These are phyloP conservation scores for Formica exsecta DNA, from an alignment of 1,140 invertebrate genomes.

Conservation along the genomic window DNA sequence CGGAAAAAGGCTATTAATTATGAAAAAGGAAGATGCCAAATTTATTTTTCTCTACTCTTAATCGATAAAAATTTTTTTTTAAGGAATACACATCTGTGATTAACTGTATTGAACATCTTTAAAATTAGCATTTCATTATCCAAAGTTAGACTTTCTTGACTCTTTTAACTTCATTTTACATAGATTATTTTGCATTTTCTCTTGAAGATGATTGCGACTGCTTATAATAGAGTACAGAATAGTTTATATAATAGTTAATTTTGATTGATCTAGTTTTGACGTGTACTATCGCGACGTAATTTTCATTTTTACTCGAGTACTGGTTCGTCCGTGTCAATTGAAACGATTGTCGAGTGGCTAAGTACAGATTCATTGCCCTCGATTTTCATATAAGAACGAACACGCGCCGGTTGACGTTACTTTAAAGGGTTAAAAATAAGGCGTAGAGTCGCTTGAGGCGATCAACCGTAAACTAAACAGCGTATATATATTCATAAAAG, in stretches of 20 bases:
- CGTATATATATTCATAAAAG: constrained; percentile 15
- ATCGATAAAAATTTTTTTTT: not conserved
- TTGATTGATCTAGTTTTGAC: not conserved
- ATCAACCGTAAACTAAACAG: constrained; percentile 37
- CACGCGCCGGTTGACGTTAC: not conserved
- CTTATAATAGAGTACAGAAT: not conserved
- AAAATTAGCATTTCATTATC: not conserved
- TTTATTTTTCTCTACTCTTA: not conserved
- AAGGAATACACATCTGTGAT: not conserved
- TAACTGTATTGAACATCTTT: not conserved
- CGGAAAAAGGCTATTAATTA: constrained; percentile 1
- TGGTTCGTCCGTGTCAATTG: constrained; percentile 4
- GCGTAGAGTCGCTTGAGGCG: not conserved
- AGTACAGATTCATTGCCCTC: constrained; percentile 3
- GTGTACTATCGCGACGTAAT: not conserved
- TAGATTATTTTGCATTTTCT: constrained; percentile 3
- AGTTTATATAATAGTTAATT: not conserved
- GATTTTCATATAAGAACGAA: constrained; percentile 42
- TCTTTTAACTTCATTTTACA: not conserved
- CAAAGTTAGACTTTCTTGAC: constrained; percentile 2
- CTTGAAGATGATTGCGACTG: not conserved
- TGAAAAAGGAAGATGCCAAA: not conserved
- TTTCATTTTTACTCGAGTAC: constrained; percentile 17
- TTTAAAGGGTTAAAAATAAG: constrained; percentile 33
- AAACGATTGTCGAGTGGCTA: not conserved